Base-by-base conservation (phyloP, 2,797 vertebrate genomes). In the Naso thynnoides region DNA sequence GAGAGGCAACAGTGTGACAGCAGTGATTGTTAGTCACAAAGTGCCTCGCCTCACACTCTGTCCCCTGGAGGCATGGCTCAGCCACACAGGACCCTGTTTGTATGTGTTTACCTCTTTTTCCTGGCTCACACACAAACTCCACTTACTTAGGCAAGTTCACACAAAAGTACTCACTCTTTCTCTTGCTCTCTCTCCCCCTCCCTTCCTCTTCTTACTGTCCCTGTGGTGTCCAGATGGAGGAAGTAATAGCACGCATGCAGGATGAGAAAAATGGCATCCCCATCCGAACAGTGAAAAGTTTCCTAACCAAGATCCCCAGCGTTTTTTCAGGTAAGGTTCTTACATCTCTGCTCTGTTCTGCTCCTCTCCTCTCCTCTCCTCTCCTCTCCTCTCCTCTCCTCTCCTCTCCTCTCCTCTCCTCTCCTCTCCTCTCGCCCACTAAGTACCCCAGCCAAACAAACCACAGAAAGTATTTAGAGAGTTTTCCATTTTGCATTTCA, bases 251-350 rank as follows among this genome's bases (percentile, higher is more conserved):
- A 41, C 96, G 95, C 58, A 99, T 99, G 97, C 97, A 98, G 92
- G 97, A 98, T 63, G 97, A 98, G 86, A 99, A 98, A 92, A 98
- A 96, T 63, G 97, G 97, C 71, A 98, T 98, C 91, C 96, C 97
- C 49, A 98, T 99, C 87, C 96, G 97, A 66, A 99, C 97, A 29
- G 97, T 99, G 89, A 99, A 99, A 95, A 98, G 97, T 92, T 99
- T 99, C 92, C 95, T 99, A 82, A 97, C 97, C 92, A 99, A 98
- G 95, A 99, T 98, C 78, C 97, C 97, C 79, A 99, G 97, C 86
- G 97, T 99, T 86, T 98, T 99, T 94, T 98, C 97, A 88, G 97
- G 97, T 99, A 96, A 96, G 95, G 79, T 26, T 79, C 58, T 74
- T n/a, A 29, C 68, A 24, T 54, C 64, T 59, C 41, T 38, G 19